Evolutionary conservation across 2,888 invertebrate species (phyloP).

Genomic region (Resseliella maxima): DNA sequence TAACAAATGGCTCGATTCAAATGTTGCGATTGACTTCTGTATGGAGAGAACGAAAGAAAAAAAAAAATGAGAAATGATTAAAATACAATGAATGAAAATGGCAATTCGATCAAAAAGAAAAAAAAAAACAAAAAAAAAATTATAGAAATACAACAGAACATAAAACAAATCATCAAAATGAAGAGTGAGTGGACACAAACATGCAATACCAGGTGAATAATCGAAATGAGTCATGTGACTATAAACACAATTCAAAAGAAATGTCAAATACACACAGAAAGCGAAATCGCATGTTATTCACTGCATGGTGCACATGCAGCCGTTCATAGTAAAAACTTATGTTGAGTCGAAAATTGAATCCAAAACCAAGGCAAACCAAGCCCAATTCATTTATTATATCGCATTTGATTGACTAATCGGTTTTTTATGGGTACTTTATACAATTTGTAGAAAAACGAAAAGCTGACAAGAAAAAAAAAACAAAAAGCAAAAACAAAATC

Average conservation of each 20-base stretch:
- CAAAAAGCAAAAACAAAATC: no score
- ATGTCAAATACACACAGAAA: neutral
- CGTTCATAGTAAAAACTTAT: neutral
- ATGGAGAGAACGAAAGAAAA: no score
- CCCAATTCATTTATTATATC: constrained; percentile 13
- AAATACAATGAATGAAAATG: neutral
- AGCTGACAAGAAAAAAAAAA: no score
- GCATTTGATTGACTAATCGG: constrained; percentile 23
- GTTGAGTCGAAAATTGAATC: neutral
- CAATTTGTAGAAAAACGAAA: neutral
- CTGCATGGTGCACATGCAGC: constrained; percentile 16
- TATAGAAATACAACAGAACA: neutral
- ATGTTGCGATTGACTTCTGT: neutral
- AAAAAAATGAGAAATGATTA: neutral
- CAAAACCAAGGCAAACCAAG: no score
- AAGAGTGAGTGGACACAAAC: neutral
- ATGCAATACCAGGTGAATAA: constrained; percentile 28
- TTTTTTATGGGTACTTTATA: neutral
- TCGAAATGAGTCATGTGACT: constrained; percentile 15
- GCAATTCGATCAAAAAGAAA: neutral
- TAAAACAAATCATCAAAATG: neutral
- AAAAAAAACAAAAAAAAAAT: neutral
- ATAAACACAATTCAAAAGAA: neutral
- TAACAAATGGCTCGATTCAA: neutral
- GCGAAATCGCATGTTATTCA: constrained; percentile 1